phyloP scores from a whole-genome alignment of 2,113 vertebrate genomes.

The Vulpes ferrilata region DNA sequence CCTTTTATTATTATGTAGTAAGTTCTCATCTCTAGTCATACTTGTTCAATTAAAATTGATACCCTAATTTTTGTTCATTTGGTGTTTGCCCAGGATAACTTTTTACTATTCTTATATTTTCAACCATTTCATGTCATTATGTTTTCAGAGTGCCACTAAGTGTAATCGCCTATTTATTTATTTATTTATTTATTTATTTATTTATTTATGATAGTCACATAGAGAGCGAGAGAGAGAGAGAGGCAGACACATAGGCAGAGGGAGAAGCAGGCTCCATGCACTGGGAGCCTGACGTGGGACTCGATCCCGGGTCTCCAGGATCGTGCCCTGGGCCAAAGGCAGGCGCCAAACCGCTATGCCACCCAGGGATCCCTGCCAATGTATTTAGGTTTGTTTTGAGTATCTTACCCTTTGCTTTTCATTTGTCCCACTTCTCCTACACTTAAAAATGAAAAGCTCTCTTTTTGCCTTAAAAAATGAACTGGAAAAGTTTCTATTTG shows the following conservation, averaged over 20 bases:
- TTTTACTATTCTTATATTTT: conserved; percentile 37
- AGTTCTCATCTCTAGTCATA: not conserved
- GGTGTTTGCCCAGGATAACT: not conserved
- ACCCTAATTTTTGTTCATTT: not conserved
- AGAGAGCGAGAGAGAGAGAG: no score
- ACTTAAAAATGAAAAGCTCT: not conserved
- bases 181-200: no score
- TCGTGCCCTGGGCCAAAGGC: no score
- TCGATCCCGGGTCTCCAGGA: no score
- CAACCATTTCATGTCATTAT: not conserved
- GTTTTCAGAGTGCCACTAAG: not conserved
- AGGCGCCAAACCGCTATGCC: no score
- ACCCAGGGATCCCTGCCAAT: not conserved
- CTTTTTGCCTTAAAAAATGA: conserved; percentile 2
- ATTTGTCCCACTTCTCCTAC: not conserved
- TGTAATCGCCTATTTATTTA: not conserved
- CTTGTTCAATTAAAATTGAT: not conserved
- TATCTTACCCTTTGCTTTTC: not conserved
- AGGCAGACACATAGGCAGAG: no score
- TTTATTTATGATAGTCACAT: no score
- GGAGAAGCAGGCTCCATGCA: no score
- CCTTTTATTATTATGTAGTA: not conserved
- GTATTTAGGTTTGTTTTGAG: not conserved
- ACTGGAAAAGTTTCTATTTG: not conserved
- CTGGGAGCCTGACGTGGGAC: no score